Percentiles rank a stretch among this genome's conserved stretches.
phyloP scores from a whole-genome alignment of 2,888 invertebrate genomes.

The Brachypalpus laphriformis region DNA sequence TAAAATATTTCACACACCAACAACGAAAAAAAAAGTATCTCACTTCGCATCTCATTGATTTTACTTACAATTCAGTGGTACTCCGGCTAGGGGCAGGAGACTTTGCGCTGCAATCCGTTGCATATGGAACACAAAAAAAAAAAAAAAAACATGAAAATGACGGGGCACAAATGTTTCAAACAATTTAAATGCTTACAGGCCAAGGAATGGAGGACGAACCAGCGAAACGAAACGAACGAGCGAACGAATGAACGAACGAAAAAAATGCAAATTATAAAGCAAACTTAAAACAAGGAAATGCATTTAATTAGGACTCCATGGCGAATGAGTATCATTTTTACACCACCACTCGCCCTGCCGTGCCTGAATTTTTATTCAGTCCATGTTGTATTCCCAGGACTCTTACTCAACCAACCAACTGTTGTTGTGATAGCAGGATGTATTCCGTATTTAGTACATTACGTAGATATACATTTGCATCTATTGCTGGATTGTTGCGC shows the following conservation, averaged over 20 bases:
- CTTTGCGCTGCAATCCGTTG: constrained; percentile 23
- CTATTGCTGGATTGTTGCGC: constrained; percentile 50
- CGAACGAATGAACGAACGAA: background rate
- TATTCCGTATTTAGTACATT: background rate
- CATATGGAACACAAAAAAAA: constrained; percentile 47
- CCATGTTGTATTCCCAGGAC: background rate
- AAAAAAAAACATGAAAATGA: constrained; percentile 60
- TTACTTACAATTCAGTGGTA: constrained; percentile 54
- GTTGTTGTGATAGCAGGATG: constrained; percentile 10
- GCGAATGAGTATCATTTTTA: constrained; percentile 50
- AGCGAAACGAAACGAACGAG: background rate
- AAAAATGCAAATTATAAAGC: constrained; percentile 64
- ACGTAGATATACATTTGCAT: constrained; percentile 43
- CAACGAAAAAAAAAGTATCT: constrained; percentile 27
- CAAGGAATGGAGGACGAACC: constrained; percentile 5
- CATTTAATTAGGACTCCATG: constrained; percentile 68
- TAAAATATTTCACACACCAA: constrained; percentile 69
- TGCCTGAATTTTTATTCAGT: background rate
- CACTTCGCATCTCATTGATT: constrained; percentile 70
- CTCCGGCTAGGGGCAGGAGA: background rate
- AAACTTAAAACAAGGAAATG: constrained; percentile 69
- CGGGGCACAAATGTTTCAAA: constrained; percentile 58
- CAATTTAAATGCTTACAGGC: constrained; percentile 57
- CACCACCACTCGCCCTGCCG: background rate
- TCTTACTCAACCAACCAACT: constrained; percentile 13